These are phyloP conservation scores for Exephanes ischioxanthus DNA, from an alignment of 2,888 invertebrate species.

Conservation along the genomic window DNA sequence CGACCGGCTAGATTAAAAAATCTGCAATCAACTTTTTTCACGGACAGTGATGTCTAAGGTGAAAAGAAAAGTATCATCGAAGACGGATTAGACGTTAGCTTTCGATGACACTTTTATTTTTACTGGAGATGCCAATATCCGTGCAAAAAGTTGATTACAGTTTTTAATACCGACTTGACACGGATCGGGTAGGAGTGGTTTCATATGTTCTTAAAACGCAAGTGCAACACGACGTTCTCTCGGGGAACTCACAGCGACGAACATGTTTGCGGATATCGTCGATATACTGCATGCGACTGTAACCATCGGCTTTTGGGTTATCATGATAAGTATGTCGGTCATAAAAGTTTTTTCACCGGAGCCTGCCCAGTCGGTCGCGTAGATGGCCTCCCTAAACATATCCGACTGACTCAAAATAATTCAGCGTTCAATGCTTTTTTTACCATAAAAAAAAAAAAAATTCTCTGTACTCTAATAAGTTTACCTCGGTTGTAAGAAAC, in stretches of 20 bases:
- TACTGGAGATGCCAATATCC: too few relatives aligned
- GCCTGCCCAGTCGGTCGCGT: slow-evolving; percentile 57
- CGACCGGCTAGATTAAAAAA: too few relatives aligned
- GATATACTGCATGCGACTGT: slow-evolving; percentile 57
- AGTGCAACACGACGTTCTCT: neutral
- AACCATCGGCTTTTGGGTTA: slow-evolving; percentile 54
- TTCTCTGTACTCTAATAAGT: neutral
- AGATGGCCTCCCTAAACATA: slow-evolving; percentile 52
- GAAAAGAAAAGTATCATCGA: too few relatives aligned
- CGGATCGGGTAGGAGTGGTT: too few relatives aligned
- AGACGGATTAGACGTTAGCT: too few relatives aligned
- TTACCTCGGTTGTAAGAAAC: slow-evolving; percentile 59
- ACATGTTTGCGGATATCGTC: slow-evolving; percentile 66
- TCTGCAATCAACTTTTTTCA: too few relatives aligned
- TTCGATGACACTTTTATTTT: too few relatives aligned
- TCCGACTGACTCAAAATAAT: slow-evolving; percentile 44
- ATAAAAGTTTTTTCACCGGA: slow-evolving; percentile 55
- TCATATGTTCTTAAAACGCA: neutral
- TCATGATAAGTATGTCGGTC: slow-evolving; percentile 61
- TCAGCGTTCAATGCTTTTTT: neutral
- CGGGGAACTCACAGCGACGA: slow-evolving; percentile 29
- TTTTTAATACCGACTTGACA: too few relatives aligned
- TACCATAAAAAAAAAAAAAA: neutral
- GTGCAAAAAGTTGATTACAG: too few relatives aligned
- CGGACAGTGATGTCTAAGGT: too few relatives aligned